Base-by-base conservation (phyloP, 2,797 vertebrate species). In the Sebastes diaconus region DNA sequence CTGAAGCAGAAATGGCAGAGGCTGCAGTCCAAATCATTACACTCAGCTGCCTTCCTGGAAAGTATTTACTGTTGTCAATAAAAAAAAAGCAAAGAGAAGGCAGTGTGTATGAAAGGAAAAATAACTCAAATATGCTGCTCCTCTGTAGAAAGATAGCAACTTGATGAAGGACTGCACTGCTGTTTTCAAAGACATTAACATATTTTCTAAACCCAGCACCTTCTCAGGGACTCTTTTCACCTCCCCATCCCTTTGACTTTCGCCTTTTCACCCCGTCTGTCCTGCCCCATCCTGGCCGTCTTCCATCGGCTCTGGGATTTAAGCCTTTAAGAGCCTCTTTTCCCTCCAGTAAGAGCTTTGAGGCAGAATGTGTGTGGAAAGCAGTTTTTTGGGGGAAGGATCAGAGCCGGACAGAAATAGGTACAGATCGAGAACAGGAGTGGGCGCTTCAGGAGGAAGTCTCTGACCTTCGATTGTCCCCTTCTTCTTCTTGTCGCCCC, bases 301-400 rank as follows among this genome's bases (percentile, higher is more conserved):
- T 88, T 90, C 93, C 91, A 87, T 90, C 92, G 89, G 84, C 87
- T 71, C 80, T 57, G 78, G 69, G 86, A 78, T 92, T 88, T 94
- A 92, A 94, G 92, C 90, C 91, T 89, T 91, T 91, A 89, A 91
- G 89, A 92, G 87, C 87, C 81, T 93, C 91, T 90, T 88, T 81
- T 78, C 74, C 88, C 85, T 88, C 81, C 85, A 91, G 83, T 91
- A 87, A 91, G 89, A 93, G 94, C 92, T 94, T 94, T 92, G 92
- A 90, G 88, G 83, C 84, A 77, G 83, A 93, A 93, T 91, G 87
- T 93, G 93, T 90, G 83, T 68, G 81, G 90, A 89, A 89, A 87
- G 93, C 93, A 90, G 70, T 93, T 94, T 94, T 90, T 87, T 80
- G 36, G 60, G 65, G 55, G 30, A 30, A 52, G 83, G 89, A 93